Base-by-base conservation (phyloP, 2,888 invertebrate genomes). In the Phrixothrix hirtus region DNA sequence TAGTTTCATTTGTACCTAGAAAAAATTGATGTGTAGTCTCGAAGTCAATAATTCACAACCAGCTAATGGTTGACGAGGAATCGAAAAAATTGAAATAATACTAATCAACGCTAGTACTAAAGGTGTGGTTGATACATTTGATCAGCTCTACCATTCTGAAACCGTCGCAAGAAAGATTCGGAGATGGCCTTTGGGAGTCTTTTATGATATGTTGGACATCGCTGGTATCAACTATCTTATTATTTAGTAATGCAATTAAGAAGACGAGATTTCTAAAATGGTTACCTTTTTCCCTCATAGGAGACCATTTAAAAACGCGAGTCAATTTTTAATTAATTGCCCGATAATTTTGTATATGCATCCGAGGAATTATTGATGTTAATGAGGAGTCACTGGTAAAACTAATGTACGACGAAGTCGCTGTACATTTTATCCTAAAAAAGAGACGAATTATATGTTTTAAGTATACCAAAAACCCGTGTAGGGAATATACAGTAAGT, bases 51-150 rank as follows among this genome's bases (percentile, higher is more conserved):
- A n/a, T 17, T 6, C 39, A 13, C 10, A 39, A 15, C n/a, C 15
- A 39, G 11, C 10, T 10, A n/a, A 16, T 17, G 3, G 15, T 17
- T 39, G 15, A 12, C 9, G 25, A 39, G 25, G 12, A 37, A 21
- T 14, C 30, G 17, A 39, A 14, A 16, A 37, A 37, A 10, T 9
- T 13, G 30, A 39, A 39, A 39, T 39, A 11, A 39, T 29, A 12
- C 4, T 12, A 11, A 29, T 29, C 15, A 29, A 29, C 17, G 29
- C 27, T 29, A 13, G 14, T 14, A 25, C 29, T n/a, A 29, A 39
- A 27, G 11, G n/a, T 6, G 39, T 12, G 1, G 39, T 39, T 14
- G 39, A 39, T 39, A 16, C 38, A 7, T 6, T 26, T 1, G 38
- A 38, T 9, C 27, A 27, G 2, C 27, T 27, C 10, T 27, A 11